A percentile compares a stretch with the other conserved stretches of the same genome.
Evolutionary conservation across 2,888 invertebrate genomes (phyloP).

Genomic region (Amorpha juglandis): DNA sequence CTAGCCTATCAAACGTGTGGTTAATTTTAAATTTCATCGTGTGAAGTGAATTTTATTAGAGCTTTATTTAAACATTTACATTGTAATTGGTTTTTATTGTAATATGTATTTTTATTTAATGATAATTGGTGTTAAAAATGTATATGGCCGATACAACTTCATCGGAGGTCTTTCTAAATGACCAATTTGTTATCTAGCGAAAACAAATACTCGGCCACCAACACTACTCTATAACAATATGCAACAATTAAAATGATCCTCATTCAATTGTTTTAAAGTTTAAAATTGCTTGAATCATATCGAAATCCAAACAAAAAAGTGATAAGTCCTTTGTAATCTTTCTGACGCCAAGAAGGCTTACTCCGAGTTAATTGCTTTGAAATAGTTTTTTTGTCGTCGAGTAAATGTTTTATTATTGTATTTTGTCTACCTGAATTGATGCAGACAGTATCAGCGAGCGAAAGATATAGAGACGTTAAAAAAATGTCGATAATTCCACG

Average conservation of each 20-base stretch:
- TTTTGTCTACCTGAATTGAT: conserved; percentile 78
- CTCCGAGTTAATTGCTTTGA: conserved; percentile 79
- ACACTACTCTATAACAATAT: conserved; percentile 43
- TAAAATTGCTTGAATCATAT: conserved; percentile 30
- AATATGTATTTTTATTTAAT: neutral
- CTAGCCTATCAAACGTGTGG: conserved; percentile 58
- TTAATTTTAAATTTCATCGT: conserved; percentile 71
- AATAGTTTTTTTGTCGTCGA: conserved; percentile 65
- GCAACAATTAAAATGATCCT: neutral
- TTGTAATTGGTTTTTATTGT: conserved; percentile 22
- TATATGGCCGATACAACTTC: conserved; percentile 53
- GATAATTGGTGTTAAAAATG: conserved; percentile 35
- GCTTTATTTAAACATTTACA: conserved; percentile 54
- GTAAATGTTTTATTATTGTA: conserved; percentile 77
- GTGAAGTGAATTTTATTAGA: conserved; percentile 65
- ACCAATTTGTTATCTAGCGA: conserved; percentile 76
- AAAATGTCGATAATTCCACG: conserved; percentile 57
- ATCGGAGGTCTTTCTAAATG: conserved; percentile 66
- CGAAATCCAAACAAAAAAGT: conserved; percentile 62
- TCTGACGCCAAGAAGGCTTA: conserved; percentile 80
- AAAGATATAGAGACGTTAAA: conserved; percentile 57
- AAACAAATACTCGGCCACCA: conserved; percentile 79
- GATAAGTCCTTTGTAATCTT: conserved; percentile 81
- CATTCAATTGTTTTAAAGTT: conserved; percentile 33
- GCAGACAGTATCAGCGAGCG: conserved; percentile 64